Conservation (phyloP, 2,113 vertebrate genomes). For the Penelope pileata region DNA sequence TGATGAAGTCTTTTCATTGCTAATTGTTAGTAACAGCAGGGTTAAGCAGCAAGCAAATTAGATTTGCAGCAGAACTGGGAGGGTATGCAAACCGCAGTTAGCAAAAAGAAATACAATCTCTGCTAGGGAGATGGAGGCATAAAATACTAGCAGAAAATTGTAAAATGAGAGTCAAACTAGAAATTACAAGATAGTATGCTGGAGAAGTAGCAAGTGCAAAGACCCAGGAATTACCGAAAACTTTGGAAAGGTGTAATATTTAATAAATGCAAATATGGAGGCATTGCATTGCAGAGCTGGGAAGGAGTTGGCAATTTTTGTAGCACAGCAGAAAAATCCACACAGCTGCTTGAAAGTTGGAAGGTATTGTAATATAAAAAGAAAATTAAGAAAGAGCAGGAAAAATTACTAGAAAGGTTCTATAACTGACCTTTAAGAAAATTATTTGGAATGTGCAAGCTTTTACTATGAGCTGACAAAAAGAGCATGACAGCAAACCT, state of each 20-base stretch:
- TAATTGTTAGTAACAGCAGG: not conserved
- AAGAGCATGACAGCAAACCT: not conserved
- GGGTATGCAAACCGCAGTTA: not conserved
- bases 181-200: not conserved
- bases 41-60: slow-evolving; percentile 52
- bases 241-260: not conserved
- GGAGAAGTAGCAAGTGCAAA: not conserved
- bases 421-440: not conserved
- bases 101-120: slow-evolving; percentile 30
- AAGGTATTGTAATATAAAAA: not conserved
- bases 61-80: slow-evolving; percentile 43
- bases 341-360: not conserved
- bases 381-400: not conserved
- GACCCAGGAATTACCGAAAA: not conserved
- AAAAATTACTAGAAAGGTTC: not conserved
- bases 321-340: not conserved
- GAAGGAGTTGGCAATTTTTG: not conserved
- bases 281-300: not conserved
- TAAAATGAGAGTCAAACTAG: not conserved
- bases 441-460: not conserved
- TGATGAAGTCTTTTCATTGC: slow-evolving; percentile 32
- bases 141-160: slow-evolving; percentile 53
- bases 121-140: not conserved
- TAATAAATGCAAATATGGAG: not conserved
- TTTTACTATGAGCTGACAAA: not conserved